Evolutionary conservation across 2,888 invertebrate genomes (phyloP).

Genomic region (Troglohyphantes excavatus): DNA sequence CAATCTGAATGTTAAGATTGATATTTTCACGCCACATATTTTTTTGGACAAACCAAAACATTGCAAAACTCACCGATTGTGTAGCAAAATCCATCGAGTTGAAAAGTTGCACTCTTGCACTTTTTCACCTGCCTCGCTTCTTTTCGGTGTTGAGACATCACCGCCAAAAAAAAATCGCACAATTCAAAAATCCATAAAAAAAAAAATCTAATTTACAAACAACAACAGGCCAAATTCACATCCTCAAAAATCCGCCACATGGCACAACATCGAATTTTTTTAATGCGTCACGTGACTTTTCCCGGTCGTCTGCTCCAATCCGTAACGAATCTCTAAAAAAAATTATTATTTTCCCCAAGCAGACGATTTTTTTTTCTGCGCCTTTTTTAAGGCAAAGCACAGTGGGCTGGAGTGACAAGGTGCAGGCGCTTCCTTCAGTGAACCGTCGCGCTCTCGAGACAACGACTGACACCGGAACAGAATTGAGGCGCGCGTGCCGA

Average conservation of each 20-base stretch:
- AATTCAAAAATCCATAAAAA: neutral
- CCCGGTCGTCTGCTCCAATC: neutral
- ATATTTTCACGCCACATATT: neutral
- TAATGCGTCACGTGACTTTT: neutral
- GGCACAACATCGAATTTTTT: neutral
- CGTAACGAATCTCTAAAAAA: neutral
- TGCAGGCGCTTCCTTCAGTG: constrained; percentile 15
- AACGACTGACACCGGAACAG: constrained; percentile 48
- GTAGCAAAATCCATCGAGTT: constrained; percentile 92
- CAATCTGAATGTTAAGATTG: neutral
- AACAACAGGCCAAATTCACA: constrained; percentile 6
- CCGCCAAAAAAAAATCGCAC: neutral
- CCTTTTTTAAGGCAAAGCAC: neutral
- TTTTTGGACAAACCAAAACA: neutral
- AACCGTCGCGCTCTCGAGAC: constrained; percentile 43
- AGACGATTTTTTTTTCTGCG: constrained; percentile 1
- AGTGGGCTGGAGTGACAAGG: neutral
- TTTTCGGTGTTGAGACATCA: constrained; percentile 76
- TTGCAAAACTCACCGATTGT: constrained; percentile 88
- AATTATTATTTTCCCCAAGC: neutral
- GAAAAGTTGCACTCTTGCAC: constrained; percentile 93
- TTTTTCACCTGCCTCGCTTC: constrained; percentile 81
- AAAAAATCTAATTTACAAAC: neutral
- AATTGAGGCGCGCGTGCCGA: constrained; percentile 55
- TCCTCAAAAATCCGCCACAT: constrained; percentile 59